phyloP scores from a whole-genome alignment of 2,797 vertebrate species.

The Sebastiscus tertius region DNA sequence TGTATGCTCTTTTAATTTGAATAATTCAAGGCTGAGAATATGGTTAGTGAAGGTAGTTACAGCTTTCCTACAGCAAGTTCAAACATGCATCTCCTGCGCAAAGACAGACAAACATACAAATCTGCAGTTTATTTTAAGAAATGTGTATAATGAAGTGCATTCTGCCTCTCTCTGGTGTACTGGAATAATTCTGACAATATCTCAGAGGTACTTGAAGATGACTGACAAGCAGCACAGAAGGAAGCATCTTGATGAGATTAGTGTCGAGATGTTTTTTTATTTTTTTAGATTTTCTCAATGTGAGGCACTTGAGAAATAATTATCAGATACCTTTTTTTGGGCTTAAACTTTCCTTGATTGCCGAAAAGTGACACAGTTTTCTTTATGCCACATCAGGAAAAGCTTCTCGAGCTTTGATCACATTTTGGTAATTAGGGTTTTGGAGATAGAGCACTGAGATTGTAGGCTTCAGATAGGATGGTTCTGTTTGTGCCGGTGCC shows the following conservation, averaged over 20 bases:
- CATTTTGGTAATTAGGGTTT: constrained; percentile 47
- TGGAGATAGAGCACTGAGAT: constrained; percentile 18
- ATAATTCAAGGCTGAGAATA: constrained; percentile 19
- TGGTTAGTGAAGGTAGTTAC: constrained; percentile 2
- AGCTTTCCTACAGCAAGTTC: background rate
- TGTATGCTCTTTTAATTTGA: constrained; percentile 9
- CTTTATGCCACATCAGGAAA: constrained; percentile 37
- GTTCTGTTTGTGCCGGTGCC: constrained; percentile 17
- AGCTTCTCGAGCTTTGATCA: constrained; percentile 48
- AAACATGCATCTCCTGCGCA: background rate
- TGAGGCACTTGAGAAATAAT: constrained; percentile 49
- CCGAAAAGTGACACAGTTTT: constrained; percentile 27
- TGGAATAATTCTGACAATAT: constrained; percentile 29
- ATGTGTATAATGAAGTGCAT: constrained; percentile 14
- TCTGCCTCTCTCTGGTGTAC: constrained; percentile 5
- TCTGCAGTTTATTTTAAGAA: constrained; percentile 20
- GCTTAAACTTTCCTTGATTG: constrained; percentile 17
- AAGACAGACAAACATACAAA: background rate
- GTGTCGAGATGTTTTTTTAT: constrained; percentile 14
- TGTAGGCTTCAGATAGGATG: constrained; percentile 29
- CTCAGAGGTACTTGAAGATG: constrained; percentile 40
- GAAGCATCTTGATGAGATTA: constrained; percentile 53
- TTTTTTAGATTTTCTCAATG: constrained; percentile 29
- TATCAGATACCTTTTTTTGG: constrained; percentile 1
- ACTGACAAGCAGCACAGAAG: constrained; percentile 39